These are phyloP conservation scores for Macrosiphum euphorbiae DNA, from an alignment of 2,888 invertebrate species.

Conservation along the genomic window DNA sequence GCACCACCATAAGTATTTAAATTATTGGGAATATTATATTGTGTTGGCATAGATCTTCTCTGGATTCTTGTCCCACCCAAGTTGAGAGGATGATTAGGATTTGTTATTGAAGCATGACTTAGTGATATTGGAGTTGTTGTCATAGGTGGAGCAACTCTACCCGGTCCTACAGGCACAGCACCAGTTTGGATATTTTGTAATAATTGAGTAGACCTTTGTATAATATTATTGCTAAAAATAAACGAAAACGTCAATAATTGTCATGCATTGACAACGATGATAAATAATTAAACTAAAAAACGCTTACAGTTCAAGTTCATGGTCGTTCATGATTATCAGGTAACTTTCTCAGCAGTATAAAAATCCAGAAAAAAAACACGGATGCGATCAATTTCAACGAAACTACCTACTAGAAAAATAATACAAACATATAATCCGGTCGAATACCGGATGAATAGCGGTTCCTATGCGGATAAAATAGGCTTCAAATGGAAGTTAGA, in stretches of 20 bases:
- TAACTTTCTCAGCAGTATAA: background rate
- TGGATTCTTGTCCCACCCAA: background rate
- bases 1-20: background rate
- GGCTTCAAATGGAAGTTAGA: background rate
- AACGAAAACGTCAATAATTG: background rate
- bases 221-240: background rate
- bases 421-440: background rate
- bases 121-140: background rate
- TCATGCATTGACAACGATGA: background rate
- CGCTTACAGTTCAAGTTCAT: background rate
- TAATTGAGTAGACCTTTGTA: background rate
- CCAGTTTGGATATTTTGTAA: background rate
- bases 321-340: background rate
- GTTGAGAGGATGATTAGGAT: background rate
- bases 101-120: background rate
- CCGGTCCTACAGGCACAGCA: background rate
- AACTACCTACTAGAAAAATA: background rate
- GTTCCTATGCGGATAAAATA: background rate
- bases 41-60: background rate
- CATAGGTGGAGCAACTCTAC: conserved; percentile 34
- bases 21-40: background rate
- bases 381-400: background rate
- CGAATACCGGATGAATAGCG: background rate
- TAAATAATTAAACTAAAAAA: background rate
- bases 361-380: background rate